Evolutionary conservation across 2,888 invertebrate genomes (phyloP), one percentile per base, ranked within the genome.

Genomic region (Hemithea aestivaria): DNA sequence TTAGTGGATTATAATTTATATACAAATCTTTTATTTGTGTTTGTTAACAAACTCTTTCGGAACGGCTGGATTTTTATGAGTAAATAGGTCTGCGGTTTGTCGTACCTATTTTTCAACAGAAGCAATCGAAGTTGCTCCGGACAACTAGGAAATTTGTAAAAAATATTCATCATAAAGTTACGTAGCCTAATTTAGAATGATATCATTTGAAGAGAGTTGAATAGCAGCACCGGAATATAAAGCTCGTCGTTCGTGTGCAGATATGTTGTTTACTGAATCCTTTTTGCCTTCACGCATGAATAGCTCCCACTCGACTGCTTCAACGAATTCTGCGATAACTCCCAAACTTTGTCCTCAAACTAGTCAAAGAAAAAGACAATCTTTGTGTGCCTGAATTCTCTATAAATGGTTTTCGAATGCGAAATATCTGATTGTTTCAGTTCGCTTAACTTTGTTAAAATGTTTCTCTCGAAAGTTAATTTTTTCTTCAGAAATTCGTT

Each of bases 241-340:
- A 44, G 39, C 34, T 37, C 25, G 46, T 40, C 45, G 40, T 48
- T 51, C 28, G 49, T 59, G 54, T 56, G 53, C 40, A 40, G 49
- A 53, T 61, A 66, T 56, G 57, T 62, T 68, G 60, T 66, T 68
- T 63, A 60, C 62, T 41, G 53, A 68, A 62, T 64, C 58, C 62
- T 66, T 69, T 66, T 63, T 67, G 53, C 58, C 46, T 68, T 65
- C 48, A 56, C 65, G 60, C 61, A 51, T 62, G 68, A 67, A 58
- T 64, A 48, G 59, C 48, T 49, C 34, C 48, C 57, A 61, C 58
- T 66, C 65, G 56, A 48, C 57, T 64, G 69, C 60, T 58, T 70
- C 66, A 61, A 48, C 56, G 58, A 57, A 53, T 59, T 56, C 59
- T 39, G 46, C 56, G 68, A 66, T 69, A 61, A 62, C 56, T 61